phyloP scores from a whole-genome alignment of 2,797 vertebrate species.

The Cercopithecus neglectus region DNA sequence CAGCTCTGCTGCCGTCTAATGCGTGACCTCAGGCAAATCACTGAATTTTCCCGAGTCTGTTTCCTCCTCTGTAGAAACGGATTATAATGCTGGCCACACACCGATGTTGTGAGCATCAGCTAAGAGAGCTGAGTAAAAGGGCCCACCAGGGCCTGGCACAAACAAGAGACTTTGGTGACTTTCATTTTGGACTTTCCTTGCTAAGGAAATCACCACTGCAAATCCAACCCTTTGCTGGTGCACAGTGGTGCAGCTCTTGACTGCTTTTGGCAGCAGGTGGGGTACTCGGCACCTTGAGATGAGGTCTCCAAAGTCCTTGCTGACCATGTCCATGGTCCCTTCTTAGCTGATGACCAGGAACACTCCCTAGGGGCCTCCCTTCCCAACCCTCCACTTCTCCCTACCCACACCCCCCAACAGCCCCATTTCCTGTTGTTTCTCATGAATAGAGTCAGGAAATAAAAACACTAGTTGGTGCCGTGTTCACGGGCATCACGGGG shows the following conservation, averaged over 20 bases:
- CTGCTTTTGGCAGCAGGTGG: not conserved
- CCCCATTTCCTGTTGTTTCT: constrained; percentile 4
- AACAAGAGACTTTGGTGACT: not conserved
- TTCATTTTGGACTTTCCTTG: not conserved
- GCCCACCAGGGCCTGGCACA: not conserved
- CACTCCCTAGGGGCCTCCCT: not conserved
- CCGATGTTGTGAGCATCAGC: rapidly evolving
- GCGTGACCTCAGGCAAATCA: not conserved
- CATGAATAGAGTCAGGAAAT: not conserved
- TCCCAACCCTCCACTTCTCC: rapidly evolving
- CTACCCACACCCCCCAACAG: rapidly evolving
- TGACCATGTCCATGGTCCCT: not conserved
- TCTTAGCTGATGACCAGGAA: not conserved
- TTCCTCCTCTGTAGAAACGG: not conserved
- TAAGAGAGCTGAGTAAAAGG: too few relatives aligned
- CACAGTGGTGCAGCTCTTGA: not conserved
- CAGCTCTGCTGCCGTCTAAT: not conserved
- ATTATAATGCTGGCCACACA: too few relatives aligned
- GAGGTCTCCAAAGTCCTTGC: not conserved
- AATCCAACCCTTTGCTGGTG: not conserved
- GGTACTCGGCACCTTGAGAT: not conserved
- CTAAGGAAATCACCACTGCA: rapidly evolving
- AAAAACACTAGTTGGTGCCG: rapidly evolving
- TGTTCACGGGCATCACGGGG: not conserved
- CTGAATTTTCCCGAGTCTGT: not conserved